phyloP scores from a whole-genome alignment of 1,140 invertebrate genomes.

The Zaprionus lachaisei region DNA sequence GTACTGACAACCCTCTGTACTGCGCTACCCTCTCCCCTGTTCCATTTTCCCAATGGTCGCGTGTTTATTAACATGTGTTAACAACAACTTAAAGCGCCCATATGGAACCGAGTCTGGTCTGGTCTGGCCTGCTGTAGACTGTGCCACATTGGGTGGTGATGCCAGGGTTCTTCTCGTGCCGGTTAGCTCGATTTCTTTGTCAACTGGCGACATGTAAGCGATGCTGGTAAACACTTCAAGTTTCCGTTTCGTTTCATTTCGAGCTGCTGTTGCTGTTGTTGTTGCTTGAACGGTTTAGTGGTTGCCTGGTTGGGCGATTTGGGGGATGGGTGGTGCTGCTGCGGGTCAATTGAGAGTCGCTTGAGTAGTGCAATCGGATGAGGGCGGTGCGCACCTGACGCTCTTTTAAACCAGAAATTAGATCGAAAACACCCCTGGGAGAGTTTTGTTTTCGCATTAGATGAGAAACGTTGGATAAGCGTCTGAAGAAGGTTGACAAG shows the following conservation, averaged over 20 bases:
- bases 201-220: conserved; percentile 55
- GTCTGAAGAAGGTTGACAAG: background rate
- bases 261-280: conserved; percentile 13
- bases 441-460: background rate
- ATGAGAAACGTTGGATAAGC: background rate
- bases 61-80: conserved; percentile 83
- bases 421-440: conserved; percentile 2
- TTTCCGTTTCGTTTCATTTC: conserved; percentile 61
- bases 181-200: conserved; percentile 32
- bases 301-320: conserved; percentile 10
- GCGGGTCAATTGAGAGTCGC: conserved; percentile 38
- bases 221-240: conserved; percentile 79
- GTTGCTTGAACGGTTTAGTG: conserved; percentile 21
- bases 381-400: conserved; percentile 28
- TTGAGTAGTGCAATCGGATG: conserved; percentile 2
- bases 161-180: conserved; percentile 18
- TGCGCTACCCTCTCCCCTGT: background rate
- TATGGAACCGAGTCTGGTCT: conserved; percentile 45
- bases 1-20: conserved; percentile 68
- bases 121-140: conserved; percentile 2
- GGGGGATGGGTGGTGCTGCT: conserved; percentile 29
- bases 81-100: conserved; percentile 81
- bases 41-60: conserved; percentile 37
- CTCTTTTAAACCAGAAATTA: conserved; percentile 11
- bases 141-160: conserved; percentile 29